phyloP scores from a whole-genome alignment of 2,888 invertebrate genomes.

The Erebia epiphron region DNA sequence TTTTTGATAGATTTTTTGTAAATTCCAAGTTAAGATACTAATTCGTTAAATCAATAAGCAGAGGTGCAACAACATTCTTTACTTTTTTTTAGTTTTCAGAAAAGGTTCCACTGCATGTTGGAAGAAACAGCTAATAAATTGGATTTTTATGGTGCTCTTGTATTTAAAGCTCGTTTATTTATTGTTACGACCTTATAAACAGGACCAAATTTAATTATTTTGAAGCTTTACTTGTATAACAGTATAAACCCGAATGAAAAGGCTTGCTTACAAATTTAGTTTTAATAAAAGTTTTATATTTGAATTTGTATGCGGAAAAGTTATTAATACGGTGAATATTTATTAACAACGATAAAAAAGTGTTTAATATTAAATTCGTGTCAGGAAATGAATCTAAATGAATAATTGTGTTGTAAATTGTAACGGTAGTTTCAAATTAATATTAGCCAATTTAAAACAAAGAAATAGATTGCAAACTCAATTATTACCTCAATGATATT shows the following conservation, averaged over 20 bases:
- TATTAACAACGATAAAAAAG: no score
- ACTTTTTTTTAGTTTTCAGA: neutral
- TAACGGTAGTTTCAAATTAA: neutral
- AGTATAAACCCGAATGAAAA: no score
- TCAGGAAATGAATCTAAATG: no score
- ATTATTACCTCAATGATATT: neutral
- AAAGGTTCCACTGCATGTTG: neutral
- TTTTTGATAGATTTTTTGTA: no score
- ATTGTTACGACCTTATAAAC: neutral
- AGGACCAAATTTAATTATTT: neutral
- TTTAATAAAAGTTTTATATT: no score
- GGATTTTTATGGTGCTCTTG: neutral
- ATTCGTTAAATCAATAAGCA: neutral
- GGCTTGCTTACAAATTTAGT: no score
- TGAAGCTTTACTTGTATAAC: neutral
- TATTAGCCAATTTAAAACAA: no score
- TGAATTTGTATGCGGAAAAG: no score
- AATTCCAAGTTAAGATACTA: no score
- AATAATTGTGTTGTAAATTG: neutral
- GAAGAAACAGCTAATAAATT: neutral
- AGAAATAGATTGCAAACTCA: neutral
- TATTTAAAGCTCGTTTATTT: neutral
- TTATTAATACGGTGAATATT: no score
- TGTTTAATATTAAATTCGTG: no score
- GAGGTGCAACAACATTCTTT: neutral